Conservation (phyloP, 2,797 vertebrate species). For the Pelodytes ibericus region DNA sequence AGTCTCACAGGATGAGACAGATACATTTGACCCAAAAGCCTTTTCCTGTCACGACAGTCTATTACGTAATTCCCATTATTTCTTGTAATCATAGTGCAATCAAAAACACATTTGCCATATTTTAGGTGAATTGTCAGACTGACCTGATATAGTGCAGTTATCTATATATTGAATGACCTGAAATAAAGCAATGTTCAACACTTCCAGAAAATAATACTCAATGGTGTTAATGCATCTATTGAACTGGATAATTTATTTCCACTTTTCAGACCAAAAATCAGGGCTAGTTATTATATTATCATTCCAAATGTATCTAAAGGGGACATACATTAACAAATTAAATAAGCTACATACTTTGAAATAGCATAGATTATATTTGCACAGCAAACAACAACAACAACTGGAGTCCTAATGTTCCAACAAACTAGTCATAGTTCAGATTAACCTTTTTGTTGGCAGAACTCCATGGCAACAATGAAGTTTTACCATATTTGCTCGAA, state of each 20-base stretch:
- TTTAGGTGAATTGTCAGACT: conserved; percentile 36
- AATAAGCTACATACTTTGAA: too few relatives aligned
- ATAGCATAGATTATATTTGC: too few relatives aligned
- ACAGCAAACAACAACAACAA: too few relatives aligned
- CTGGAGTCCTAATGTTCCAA: too few relatives aligned
- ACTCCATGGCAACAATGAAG: too few relatives aligned
- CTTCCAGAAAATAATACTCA: not conserved
- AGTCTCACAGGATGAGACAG: not conserved
- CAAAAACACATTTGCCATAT: conserved; percentile 2
- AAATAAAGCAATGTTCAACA: conserved; percentile 6
- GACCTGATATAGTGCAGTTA: not conserved
- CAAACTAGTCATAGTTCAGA: too few relatives aligned
- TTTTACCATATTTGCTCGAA: too few relatives aligned
- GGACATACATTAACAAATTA: not conserved
- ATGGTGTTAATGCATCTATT: not conserved
- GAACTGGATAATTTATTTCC: not conserved
- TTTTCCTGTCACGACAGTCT: not conserved
- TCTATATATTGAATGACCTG: too few relatives aligned
- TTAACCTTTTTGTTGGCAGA: too few relatives aligned
- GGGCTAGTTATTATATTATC: not conserved
- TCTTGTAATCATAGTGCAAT: conserved; percentile 5
- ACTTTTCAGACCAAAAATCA: conserved; percentile 2
- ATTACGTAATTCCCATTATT: conserved; percentile 1
- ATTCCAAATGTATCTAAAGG: not conserved
- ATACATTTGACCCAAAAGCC: conserved; percentile 11